phyloP scores from a whole-genome alignment of 1,140 invertebrate species.

The Drosophila tristis region DNA sequence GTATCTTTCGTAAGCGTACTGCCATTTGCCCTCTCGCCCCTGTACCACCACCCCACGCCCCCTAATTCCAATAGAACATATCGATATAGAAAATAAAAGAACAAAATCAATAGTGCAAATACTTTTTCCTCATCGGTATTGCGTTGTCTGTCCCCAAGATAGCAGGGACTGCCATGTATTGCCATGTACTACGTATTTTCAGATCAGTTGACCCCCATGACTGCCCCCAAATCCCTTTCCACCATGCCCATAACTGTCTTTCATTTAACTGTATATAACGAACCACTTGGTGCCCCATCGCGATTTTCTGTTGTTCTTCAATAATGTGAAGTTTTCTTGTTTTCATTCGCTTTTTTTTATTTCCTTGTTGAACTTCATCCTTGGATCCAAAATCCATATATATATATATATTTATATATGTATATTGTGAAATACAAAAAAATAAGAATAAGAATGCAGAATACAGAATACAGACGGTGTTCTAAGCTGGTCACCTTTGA shows the following conservation, averaged over 20 bases:
- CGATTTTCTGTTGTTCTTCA: background rate
- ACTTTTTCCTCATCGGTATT: too few species aligned
- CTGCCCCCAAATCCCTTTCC: background rate
- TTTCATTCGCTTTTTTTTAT: conserved; percentile 21
- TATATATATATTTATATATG: conserved; percentile 6
- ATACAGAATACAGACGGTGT: conserved; percentile 30
- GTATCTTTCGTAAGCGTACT: conserved; percentile 30
- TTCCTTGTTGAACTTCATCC: conserved; percentile 16
- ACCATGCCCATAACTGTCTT: background rate
- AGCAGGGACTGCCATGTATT: too few species aligned
- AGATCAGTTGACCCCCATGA: too few species aligned
- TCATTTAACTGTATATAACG: too few species aligned
- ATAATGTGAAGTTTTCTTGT: conserved; percentile 8
- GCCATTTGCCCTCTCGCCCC: conserved; percentile 1
- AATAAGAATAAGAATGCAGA: conserved; percentile 11
- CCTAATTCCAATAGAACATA: conserved; percentile 1
- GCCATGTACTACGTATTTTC: too few species aligned
- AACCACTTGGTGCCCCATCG: too few species aligned
- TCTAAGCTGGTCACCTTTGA: conserved; percentile 95
- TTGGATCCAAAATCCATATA: background rate
- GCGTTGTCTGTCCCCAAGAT: too few species aligned
- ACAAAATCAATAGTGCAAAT: too few species aligned
- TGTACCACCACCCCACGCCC: background rate
- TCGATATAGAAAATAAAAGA: background rate
- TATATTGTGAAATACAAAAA: conserved; percentile 5